Evolutionary conservation across 1,140 invertebrate genomes (phyloP), one percentile per base, ranked within the genome.

Genomic region (Linepithema humile): DNA sequence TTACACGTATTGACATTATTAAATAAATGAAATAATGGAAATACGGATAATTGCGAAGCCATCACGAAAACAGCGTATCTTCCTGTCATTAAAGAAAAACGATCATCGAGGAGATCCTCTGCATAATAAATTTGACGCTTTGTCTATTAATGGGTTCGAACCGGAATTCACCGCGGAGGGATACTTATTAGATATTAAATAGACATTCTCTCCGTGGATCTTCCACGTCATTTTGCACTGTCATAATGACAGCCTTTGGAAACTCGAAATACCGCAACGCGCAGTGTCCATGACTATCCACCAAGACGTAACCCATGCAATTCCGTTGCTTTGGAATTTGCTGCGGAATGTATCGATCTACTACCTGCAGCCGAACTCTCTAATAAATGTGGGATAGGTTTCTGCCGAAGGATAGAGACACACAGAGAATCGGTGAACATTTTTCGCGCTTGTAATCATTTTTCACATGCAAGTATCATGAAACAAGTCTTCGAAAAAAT

Each of bases 331-430:
- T 90, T 80, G 85, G 85, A 90, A 90, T 91, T 89, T 84, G 85
- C 88, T 88, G 87, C 83, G 90, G 87, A 92, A 91, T 91, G 85
- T 82, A 91, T 92, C 90, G 91, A 91, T 92, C 88, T 90, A 82
- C 89, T 90, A 83, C 70, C 85, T 90, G 90, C 83, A 90, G 89
- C 85, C 88, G 85, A 91, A 91, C 86, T 89, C 86, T 89, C 82
- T 91, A 92, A 91, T 89, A 91, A 88, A 89, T 84, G 74, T 72
- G 85, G 87, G 88, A 91, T 91, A 87, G 90, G 82, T 88, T 84
- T 80, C 84, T 80, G 83, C 70, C 60, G 73, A 83, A 50, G 35
- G 23, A 45, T 32, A 20, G 75, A 69, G 23, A 32, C 60, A 53
- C 15, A 23, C 40, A 35, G 32, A 53, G 23, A 48, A 38, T 23